A percentile compares a stretch with the other conserved stretches of the same genome.
These are phyloP conservation scores for Oreortyx pictus DNA, from an alignment of 2,797 vertebrate species.

Conservation along the genomic window DNA sequence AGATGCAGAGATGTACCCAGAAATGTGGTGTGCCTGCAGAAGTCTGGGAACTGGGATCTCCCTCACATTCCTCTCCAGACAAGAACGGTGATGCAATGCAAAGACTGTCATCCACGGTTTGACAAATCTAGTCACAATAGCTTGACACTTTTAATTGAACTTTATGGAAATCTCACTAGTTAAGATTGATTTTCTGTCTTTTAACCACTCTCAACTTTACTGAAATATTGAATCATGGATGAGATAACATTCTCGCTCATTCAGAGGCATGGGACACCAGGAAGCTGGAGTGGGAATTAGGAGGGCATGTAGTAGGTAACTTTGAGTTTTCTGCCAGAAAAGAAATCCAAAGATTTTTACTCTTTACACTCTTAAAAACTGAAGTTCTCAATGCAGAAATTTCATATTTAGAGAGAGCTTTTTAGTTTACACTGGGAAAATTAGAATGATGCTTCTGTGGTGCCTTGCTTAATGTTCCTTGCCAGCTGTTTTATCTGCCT, in stretches of 20 bases:
- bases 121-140: conserved; percentile 53
- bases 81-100: not conserved
- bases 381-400: not conserved
- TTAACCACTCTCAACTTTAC: not conserved
- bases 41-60: not conserved
- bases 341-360: not conserved
- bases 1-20: not conserved
- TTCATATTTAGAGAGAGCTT: not conserved
- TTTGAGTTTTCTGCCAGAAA: conserved; percentile 2
- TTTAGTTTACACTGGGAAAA: not conserved
- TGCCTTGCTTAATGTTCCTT: not conserved
- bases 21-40: not conserved
- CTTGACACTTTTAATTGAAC: conserved; percentile 35
- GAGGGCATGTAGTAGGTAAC: not conserved
- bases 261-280: not conserved
- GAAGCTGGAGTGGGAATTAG: not conserved
- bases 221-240: not conserved
- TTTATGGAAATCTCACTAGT: conserved; percentile 29
- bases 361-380: not conserved
- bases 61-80: not conserved
- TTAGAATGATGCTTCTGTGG: not conserved
- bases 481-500: not conserved
- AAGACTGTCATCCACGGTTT: conserved; percentile 25
- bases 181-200: conserved; percentile 45
- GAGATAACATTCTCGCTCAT: not conserved